Percentiles rank a stretch among this genome's conserved stretches.
Evolutionary conservation across 2,888 invertebrate species (phyloP).

Genomic region (Spilosoma lubricipeda): DNA sequence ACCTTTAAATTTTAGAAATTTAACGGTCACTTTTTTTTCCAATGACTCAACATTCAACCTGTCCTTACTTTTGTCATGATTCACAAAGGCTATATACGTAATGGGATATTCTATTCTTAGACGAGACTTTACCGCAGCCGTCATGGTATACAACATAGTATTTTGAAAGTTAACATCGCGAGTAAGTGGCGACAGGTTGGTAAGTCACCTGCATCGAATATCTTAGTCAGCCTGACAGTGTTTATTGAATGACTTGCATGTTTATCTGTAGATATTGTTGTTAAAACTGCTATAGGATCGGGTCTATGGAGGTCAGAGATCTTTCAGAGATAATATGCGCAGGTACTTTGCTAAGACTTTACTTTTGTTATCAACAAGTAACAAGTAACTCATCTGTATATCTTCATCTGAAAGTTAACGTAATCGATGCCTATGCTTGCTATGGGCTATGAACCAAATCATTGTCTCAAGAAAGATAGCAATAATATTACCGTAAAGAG

Average conservation of each 20-base stretch:
- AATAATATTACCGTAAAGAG: no score
- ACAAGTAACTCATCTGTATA: background rate
- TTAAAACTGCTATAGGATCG: background rate
- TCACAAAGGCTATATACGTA: conserved; percentile 7
- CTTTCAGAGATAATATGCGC: background rate
- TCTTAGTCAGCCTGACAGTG: conserved; percentile 14
- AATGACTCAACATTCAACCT: conserved; percentile 2
- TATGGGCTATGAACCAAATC: background rate
- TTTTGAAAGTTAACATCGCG: conserved; percentile 24
- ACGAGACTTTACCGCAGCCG: conserved; percentile 7
- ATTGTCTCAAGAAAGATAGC: no score
- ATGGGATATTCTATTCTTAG: conserved; percentile 15
- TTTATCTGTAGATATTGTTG: background rate
- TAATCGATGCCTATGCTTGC: background rate
- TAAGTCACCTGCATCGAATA: conserved; percentile 3
- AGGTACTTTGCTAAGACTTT: background rate
- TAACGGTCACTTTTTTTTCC: background rate
- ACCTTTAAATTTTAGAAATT: conserved; percentile 11
- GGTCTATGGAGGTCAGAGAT: background rate
- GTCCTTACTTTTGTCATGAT: conserved; percentile 9
- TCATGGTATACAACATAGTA: conserved; percentile 22
- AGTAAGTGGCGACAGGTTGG: conserved; percentile 22
- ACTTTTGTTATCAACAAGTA: no score
- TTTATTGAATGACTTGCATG: conserved; percentile 12
- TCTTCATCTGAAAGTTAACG: background rate